Conservation (phyloP, 2,797 vertebrate genomes). For the Chelon labrosus region DNA sequence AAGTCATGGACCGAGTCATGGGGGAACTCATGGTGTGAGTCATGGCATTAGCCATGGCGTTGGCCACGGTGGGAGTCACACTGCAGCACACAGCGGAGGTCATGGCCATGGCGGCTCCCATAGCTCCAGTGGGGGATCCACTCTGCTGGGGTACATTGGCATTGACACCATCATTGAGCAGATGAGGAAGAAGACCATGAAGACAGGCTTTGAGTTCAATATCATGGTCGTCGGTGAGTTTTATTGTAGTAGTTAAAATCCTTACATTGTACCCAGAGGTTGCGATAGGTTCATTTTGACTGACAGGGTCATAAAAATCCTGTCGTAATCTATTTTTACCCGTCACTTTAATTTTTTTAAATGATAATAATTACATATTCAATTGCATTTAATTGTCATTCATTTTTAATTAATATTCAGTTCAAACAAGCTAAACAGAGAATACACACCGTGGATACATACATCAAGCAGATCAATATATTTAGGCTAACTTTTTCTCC, state of each 20-base stretch:
- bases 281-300: too few relatives aligned
- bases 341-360: too few relatives aligned
- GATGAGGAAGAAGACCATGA: slow-evolving; percentile 99
- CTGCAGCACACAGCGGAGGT: slow-evolving; percentile 48
- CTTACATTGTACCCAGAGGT: neutral
- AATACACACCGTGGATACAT: too few relatives aligned
- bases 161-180: slow-evolving; percentile 99
- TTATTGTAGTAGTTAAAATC: neutral
- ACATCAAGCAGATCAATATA: too few relatives aligned
- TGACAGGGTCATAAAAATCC: too few relatives aligned
- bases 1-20: slow-evolving; percentile 51
- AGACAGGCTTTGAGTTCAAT: slow-evolving; percentile 98
- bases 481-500: too few relatives aligned
- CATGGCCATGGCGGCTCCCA: slow-evolving; percentile 60
- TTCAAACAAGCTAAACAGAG: too few relatives aligned
- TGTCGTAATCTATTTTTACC: too few relatives aligned
- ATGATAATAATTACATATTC: too few relatives aligned
- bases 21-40: slow-evolving; percentile 19
- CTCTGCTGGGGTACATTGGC: slow-evolving; percentile 94
- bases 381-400: too few relatives aligned
- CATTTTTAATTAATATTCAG: too few relatives aligned
- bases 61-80: slow-evolving; percentile 43
- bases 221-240: slow-evolving; percentile 97
- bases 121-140: slow-evolving; percentile 76
- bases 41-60: slow-evolving; percentile 30